These are phyloP conservation scores for Pyralis farinalis DNA, from an alignment of 2,888 invertebrate species.

Conservation along the genomic window DNA sequence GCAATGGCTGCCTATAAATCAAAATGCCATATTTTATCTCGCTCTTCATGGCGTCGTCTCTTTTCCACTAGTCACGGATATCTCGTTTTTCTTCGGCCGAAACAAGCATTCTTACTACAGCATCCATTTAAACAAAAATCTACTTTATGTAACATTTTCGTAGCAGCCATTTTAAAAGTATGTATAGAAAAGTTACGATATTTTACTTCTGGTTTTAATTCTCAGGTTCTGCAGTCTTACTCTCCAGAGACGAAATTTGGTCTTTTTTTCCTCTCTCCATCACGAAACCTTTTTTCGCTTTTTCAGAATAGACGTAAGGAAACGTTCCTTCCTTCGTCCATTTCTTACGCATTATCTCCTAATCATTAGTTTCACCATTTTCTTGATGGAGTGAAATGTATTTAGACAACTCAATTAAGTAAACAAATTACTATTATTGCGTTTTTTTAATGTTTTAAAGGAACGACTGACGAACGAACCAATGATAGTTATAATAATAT, in stretches of 20 bases:
- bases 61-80: slow-evolving; percentile 69
- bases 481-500: too few species aligned
- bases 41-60: slow-evolving; percentile 51
- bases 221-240: slow-evolving; percentile 75
- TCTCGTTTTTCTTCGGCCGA: slow-evolving; percentile 57
- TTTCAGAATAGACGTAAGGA: slow-evolving; percentile 70
- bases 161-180: slow-evolving; percentile 22
- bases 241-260: slow-evolving; percentile 78
- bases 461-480: too few species aligned
- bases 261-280: slow-evolving; percentile 74
- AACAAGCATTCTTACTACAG: slow-evolving; percentile 39
- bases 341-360: slow-evolving; percentile 77
- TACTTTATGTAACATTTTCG: slow-evolving; percentile 20
- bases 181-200: slow-evolving; percentile 24
- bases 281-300: slow-evolving; percentile 72
- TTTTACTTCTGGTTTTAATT: slow-evolving; percentile 29
- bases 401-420: slow-evolving; percentile 61
- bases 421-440: slow-evolving; percentile 35
- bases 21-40: slow-evolving; percentile 77
- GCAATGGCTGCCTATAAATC: slow-evolving; percentile 79
- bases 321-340: slow-evolving; percentile 65
- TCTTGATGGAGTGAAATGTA: slow-evolving; percentile 56
- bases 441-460: background rate
- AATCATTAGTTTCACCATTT: slow-evolving; percentile 71
- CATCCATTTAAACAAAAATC: slow-evolving; percentile 24